Conservation (phyloP, 2,797 vertebrate genomes). For the Artibeus lituratus region DNA sequence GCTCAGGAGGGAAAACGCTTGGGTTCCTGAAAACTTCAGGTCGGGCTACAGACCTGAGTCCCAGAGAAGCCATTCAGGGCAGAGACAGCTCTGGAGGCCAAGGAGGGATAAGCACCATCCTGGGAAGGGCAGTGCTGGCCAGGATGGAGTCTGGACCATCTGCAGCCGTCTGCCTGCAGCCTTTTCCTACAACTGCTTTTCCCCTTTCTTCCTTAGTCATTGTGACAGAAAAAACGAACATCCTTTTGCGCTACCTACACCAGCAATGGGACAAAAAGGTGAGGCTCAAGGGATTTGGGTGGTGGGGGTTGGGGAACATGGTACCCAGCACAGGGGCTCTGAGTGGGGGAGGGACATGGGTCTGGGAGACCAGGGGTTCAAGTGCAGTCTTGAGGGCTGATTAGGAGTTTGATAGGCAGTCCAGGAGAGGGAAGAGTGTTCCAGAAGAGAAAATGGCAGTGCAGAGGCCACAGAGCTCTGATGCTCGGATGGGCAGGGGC, state of each 20-base stretch:
- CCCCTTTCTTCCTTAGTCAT: constrained; percentile 86
- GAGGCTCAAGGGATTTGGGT: not conserved
- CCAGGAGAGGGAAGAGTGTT: not conserved
- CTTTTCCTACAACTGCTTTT: constrained; percentile 30
- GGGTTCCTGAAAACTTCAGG: not conserved
- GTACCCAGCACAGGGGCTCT: not conserved
- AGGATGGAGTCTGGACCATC: not conserved
- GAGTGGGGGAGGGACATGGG: too few relatives aligned
- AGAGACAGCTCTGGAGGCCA: not conserved
- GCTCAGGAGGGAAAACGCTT: not conserved
- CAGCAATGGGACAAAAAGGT: constrained; percentile 99
- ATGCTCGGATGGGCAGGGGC: not conserved
- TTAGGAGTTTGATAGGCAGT: not conserved
- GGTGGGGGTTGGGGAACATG: not conserved
- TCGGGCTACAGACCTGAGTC: not conserved
- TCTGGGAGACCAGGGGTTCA: not conserved
- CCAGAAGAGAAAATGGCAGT: not conserved
- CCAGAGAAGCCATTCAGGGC: not conserved
- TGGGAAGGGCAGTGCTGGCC: not conserved
- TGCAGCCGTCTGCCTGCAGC: not conserved
- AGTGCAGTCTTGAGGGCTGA: not conserved
- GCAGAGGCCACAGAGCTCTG: not conserved
- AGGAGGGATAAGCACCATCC: too few relatives aligned
- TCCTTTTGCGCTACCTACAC: constrained; percentile 94
- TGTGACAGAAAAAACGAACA: constrained; percentile 97